phyloP scores from a whole-genome alignment of 2,797 vertebrate species.

The Halcyon leucocephala region DNA sequence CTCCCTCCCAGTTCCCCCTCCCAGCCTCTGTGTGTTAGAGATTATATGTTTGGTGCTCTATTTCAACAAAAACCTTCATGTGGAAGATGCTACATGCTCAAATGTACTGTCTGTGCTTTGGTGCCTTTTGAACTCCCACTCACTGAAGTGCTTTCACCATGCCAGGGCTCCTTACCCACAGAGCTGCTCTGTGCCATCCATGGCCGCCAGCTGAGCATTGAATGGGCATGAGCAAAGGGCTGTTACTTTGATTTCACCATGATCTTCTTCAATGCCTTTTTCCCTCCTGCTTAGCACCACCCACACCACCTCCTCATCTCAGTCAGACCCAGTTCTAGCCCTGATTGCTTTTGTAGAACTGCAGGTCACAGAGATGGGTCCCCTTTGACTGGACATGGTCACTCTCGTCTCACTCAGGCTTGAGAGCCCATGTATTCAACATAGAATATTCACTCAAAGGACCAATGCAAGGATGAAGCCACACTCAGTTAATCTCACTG shows the following conservation, averaged over 20 bases:
- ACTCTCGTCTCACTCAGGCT: neutral
- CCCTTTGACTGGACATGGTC: too few species aligned
- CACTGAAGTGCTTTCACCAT: neutral
- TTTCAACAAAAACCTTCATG: neutral
- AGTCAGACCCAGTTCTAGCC: neutral
- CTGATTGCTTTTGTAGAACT: neutral
- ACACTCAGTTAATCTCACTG: neutral
- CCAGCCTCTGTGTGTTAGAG: neutral
- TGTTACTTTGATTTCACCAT: neutral
- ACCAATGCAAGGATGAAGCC: neutral
- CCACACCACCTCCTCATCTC: neutral
- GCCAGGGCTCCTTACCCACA: neutral
- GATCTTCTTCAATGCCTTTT: neutral
- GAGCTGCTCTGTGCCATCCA: fast-evolving
- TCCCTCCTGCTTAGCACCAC: neutral
- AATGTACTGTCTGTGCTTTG: neutral
- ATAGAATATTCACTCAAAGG: neutral
- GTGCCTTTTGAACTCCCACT: neutral
- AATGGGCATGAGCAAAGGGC: neutral
- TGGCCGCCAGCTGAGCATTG: neutral
- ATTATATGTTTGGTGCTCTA: neutral
- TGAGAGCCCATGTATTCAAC: neutral
- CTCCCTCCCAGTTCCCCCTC: neutral
- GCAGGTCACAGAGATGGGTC: fast-evolving
- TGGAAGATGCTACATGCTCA: neutral